Evolutionary conservation across 2,888 invertebrate species (phyloP), one percentile per base, ranked within the genome.

Genomic region (Loripinus fragilis): DNA sequence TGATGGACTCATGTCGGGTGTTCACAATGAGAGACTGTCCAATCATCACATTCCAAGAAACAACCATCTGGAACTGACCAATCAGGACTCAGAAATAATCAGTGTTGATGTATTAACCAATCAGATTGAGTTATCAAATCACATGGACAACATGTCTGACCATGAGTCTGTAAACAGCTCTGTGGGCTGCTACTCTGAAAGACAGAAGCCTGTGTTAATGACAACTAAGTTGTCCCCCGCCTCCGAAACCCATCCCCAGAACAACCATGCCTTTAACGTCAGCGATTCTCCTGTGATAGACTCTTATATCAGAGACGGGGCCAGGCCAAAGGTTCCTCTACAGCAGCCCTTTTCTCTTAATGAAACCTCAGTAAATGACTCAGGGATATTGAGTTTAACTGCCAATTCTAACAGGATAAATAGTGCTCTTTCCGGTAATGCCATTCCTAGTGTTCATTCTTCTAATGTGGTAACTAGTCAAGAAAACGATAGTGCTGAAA

Each of bases 151-250:
- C 66, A 48, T 66, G 38, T 65, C 73, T 17, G 83, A 78, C 23
- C 77, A 67, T 74, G 72, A 69, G 25, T 79, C 77, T 0, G 65
- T 33, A 17, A 79, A 64, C 42, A 67, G 71, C 35, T 68, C 73
- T 17, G 72, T 78, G 0, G 74, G 71, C 66, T 81, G 81, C 68
- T 74, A 76, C 38, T 45, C 66, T n/a, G 75, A 77, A 23, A 64
- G 81, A 64, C 74, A 78, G 64, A 76, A 77, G 64, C 42, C 77
- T 55, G 81, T 84, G 38, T 77, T 79, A 38, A 77, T 79, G 79
- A 84, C 81, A 55, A 84, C 84, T 33, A 84, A 84, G 65, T 78
- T 88, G 66, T 90, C 90, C 15, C 90, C 90, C 23, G 89, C 90
- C 7, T 86, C 88, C n/a, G 87, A 87, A 65, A 85, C 86, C 8